Conservation (phyloP, 2,797 vertebrate genomes). For the Trachops cirrhosus region DNA sequence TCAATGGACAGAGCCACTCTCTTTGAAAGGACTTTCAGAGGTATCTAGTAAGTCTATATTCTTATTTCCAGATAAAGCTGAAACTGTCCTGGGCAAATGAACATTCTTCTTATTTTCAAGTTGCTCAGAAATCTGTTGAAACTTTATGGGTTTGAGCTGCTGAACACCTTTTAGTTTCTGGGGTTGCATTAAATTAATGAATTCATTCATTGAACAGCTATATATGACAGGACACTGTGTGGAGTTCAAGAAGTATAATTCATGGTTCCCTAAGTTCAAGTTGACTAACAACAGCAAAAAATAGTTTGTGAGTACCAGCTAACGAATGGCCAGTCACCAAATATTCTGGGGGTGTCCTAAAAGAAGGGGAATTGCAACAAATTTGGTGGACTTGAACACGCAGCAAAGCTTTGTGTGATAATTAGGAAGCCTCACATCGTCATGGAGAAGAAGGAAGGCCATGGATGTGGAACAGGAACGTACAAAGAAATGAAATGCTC, state of each 20-base stretch:
- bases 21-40: background rate
- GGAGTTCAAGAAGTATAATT: background rate
- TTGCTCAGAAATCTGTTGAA: background rate
- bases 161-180: background rate
- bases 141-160: background rate
- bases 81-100: background rate
- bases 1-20: background rate
- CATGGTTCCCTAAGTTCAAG: background rate
- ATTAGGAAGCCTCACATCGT: background rate
- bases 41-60: background rate
- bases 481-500: background rate
- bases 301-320: background rate
- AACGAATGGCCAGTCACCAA: background rate
- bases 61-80: background rate
- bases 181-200: background rate
- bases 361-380: background rate
- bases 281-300: background rate
- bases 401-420: background rate
- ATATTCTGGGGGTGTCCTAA: background rate
- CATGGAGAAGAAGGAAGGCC: background rate
- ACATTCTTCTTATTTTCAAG: background rate
- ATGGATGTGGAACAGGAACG: background rate
- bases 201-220: background rate
- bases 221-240: background rate
- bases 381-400: background rate